These are phyloP conservation scores for Coregonus sp. DNA, from an alignment of 2,797 vertebrate genomes.

Conservation along the genomic window DNA sequence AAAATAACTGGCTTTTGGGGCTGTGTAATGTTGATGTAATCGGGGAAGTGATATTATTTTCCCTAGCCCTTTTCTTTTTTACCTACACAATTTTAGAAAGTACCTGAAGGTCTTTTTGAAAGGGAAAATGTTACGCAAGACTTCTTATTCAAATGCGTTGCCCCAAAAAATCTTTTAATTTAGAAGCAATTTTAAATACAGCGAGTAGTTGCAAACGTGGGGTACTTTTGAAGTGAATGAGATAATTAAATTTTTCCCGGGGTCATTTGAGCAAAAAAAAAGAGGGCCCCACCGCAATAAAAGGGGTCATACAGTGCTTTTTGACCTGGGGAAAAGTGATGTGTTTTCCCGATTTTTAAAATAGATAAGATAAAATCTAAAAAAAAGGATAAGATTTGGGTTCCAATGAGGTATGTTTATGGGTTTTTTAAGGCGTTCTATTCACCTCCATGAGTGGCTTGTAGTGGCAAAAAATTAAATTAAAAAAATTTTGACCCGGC, in stretches of 20 bases:
- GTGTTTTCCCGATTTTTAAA: constrained; percentile 32
- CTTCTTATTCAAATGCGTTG: too few relatives aligned
- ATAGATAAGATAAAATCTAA: too few relatives aligned
- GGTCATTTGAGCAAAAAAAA: constrained; percentile 36
- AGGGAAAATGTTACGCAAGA: not conserved
- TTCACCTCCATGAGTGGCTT: constrained; percentile 50
- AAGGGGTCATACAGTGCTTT: constrained; percentile 37
- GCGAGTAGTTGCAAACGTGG: not conserved
- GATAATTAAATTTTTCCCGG: not conserved
- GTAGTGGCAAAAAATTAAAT: constrained; percentile 55
- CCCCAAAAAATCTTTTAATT: not conserved
- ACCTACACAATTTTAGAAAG: constrained; percentile 22
- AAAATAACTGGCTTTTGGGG: constrained; percentile 53
- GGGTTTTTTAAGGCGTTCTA: constrained; percentile 56
- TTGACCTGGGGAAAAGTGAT: constrained; percentile 54
- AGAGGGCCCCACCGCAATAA: constrained; percentile 31
- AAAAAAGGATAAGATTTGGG: not conserved
- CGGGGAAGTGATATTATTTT: constrained; percentile 34
- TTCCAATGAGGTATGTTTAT: constrained; percentile 48
- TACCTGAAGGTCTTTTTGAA: not conserved
- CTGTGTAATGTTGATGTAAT: constrained; percentile 35
- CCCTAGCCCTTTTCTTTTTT: constrained; percentile 18
- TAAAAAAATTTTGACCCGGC: constrained; percentile 35
- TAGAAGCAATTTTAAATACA: constrained; percentile 24
- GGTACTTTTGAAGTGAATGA: constrained; percentile 12